Percentiles rank a stretch among this genome's conserved stretches.
phyloP scores from a whole-genome alignment of 2,888 invertebrate species.

The Cancer borealis region DNA sequence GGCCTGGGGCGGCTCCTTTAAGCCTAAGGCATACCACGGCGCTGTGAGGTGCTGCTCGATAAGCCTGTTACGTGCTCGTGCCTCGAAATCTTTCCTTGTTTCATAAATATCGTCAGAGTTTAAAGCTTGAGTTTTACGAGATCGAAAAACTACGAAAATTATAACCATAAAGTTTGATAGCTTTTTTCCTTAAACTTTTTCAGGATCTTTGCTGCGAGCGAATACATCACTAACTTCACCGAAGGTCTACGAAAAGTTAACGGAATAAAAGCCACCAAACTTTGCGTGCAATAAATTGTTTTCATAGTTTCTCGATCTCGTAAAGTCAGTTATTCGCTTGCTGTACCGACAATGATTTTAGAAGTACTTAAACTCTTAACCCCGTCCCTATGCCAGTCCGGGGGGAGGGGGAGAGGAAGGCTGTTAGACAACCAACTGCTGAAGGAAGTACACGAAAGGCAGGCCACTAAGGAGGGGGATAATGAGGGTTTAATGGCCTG shows the following conservation, averaged over 20 bases:
- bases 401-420: background rate
- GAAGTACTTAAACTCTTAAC: background rate
- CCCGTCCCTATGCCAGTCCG: background rate
- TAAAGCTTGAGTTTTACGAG: background rate
- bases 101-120: background rate
- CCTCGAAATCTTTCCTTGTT: background rate
- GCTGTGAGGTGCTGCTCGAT: background rate
- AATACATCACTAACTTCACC: background rate
- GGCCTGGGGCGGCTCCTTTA: background rate
- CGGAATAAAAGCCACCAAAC: background rate
- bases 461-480: background rate
- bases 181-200: background rate
- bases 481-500: conserved; percentile 27
- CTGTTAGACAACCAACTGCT: background rate
- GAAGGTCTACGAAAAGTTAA: background rate
- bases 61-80: conserved; percentile 35
- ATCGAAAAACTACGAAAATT: background rate
- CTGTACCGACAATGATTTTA: background rate
- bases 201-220: background rate
- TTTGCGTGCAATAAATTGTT: background rate
- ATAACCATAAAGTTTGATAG: background rate
- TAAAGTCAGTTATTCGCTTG: background rate
- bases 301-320: background rate
- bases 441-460: background rate
- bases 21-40: background rate